Percentiles rank a stretch among this genome's conserved stretches.
These are phyloP conservation scores for Eristalis intricaria DNA, from an alignment of 2,888 invertebrate species.

Conservation along the genomic window DNA sequence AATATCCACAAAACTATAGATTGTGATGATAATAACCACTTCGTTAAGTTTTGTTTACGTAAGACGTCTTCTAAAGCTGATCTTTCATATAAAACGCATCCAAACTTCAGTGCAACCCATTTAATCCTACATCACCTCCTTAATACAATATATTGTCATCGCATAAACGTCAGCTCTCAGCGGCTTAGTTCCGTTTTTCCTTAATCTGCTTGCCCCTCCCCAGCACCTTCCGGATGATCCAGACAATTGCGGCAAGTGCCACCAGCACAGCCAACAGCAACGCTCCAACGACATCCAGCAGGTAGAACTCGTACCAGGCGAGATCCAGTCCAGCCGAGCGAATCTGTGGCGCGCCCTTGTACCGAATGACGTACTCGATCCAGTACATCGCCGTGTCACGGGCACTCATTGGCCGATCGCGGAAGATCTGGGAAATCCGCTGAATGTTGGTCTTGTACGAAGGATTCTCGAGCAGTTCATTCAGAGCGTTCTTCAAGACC, in stretches of 20 bases:
- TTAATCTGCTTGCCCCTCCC: background rate
- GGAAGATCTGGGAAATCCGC: conserved; percentile 78
- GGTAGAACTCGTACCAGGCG: conserved; percentile 79
- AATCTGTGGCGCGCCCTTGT: conserved; percentile 80
- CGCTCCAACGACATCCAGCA: conserved; percentile 79
- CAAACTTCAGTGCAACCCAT: background rate
- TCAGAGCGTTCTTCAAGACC: conserved; percentile 75
- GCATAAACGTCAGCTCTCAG: background rate
- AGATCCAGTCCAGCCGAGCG: conserved; percentile 79
- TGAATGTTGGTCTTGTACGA: conserved; percentile 78
- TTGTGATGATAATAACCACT: no score
- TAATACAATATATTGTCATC: background rate
- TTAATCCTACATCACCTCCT: background rate
- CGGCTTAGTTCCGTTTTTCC: background rate
- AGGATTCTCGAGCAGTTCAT: conserved; percentile 79
- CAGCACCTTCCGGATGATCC: background rate
- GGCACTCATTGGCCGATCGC: conserved; percentile 78
- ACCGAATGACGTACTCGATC: conserved; percentile 81
- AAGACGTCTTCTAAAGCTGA: no score
- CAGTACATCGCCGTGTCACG: conserved; percentile 81
- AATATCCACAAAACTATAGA: no score
- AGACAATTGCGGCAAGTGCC: conserved; percentile 23
- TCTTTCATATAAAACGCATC: background rate
- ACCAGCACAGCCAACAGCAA: background rate
- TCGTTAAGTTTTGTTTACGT: no score